Evolutionary conservation across 2,888 invertebrate species (phyloP), one percentile per base, ranked within the genome.

Genomic region (Drosophila merina): DNA sequence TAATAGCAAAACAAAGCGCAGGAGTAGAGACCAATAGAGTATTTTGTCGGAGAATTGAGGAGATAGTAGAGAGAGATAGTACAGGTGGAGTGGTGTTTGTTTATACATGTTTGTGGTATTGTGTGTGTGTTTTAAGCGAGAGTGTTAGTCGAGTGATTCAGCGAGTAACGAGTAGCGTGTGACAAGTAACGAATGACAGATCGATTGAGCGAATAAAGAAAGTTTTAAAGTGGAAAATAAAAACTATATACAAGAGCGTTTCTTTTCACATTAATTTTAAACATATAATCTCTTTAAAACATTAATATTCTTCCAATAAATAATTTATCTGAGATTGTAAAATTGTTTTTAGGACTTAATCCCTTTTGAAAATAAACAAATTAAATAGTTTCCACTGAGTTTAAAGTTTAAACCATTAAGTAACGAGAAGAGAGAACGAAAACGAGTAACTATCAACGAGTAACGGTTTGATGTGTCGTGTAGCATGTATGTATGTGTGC

Each of bases 1-100:
- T 57, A 74, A 75, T 57, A 73, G 47, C 58, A 57, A 69, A 81
- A 81, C 55, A 71, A 59, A 62, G 50, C 56, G 63, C 54, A 28
- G 54, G 31, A 63, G 52, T 45, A 62, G 63, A 62, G 63, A 51
- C 45, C 31, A 48, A 38, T 20, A 62, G 14, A 14, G 25, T 36
- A 9, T 8, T 44, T 28, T 69, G 31, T 50, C 31, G 57, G 42
- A 59, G 38, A 50, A 44, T 62, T 26, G 9, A 56, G 55, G 60
- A 14, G 44, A 58, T 44, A 45, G 47, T 25, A 67, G 47, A 58
- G 40, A 67, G 57, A 50, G 25, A 48, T 57, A 68, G 58, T 40
- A 66, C 31, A 44, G 48, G 55, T 64, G 49, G 57, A 14, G 48
- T 58, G 31, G 20, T 50, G 40, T 56, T 7, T 50, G 30, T 49